These are phyloP conservation scores for Buathra laborator DNA, from an alignment of 2,888 invertebrate species.

Conservation along the genomic window DNA sequence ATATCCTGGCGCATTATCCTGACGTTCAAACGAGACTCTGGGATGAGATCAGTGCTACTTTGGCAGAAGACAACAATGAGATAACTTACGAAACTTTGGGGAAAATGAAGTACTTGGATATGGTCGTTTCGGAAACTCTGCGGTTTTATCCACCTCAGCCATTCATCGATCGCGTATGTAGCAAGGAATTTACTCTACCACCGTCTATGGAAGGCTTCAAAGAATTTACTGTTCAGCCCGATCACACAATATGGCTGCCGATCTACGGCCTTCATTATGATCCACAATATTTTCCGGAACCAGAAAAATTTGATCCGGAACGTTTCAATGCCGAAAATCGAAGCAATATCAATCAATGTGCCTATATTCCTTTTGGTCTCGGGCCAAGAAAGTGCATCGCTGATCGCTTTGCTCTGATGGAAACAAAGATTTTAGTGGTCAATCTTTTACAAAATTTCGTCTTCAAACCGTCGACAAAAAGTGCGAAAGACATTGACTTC, in stretches of 20 bases:
- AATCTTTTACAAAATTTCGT: not conserved
- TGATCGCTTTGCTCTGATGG: conserved; percentile 67
- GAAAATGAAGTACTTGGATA: conserved; percentile 74
- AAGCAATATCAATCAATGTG: not conserved
- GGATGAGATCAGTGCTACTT: conserved; percentile 74
- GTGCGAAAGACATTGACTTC: not conserved
- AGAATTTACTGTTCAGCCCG: conserved; percentile 68
- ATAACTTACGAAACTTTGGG: conserved; percentile 70
- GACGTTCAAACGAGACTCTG: conserved; percentile 84
- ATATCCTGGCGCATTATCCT: conserved; percentile 79
- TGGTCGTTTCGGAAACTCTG: conserved; percentile 80
- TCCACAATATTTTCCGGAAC: conserved; percentile 78
- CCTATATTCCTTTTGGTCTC: conserved; percentile 81
- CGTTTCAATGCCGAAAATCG: not conserved
- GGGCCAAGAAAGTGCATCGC: conserved; percentile 74
- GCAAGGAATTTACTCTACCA: conserved; percentile 74
- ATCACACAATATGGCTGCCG: conserved; percentile 77
- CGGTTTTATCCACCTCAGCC: conserved; percentile 77
- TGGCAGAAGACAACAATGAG: conserved; percentile 56
- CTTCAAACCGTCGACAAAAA: not conserved
- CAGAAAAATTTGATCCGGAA: not conserved
- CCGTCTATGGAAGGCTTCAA: conserved; percentile 73
- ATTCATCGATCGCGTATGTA: conserved; percentile 77
- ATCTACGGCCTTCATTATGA: conserved; percentile 80
- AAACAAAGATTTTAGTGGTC: not conserved